Percentiles rank a stretch among this genome's conserved stretches.
phyloP scores from a whole-genome alignment of 2,113 vertebrate species.

The Tragelaphus buxtoni region DNA sequence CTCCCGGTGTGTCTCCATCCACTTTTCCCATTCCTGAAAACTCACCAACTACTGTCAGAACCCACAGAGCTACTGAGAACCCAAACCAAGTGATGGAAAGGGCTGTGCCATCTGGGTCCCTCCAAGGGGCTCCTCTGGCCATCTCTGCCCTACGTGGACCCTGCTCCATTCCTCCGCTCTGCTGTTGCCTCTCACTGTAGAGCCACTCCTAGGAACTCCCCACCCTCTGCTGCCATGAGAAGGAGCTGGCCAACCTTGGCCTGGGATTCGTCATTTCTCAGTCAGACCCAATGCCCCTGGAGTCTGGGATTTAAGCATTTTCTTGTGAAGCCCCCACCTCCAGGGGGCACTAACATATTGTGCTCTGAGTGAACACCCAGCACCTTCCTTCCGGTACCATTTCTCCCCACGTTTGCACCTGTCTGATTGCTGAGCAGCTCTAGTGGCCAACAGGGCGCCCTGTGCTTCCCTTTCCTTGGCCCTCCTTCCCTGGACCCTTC shows the following conservation, averaged over 20 bases:
- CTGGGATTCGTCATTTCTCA: background rate
- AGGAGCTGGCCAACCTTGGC: background rate
- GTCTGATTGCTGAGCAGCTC: background rate
- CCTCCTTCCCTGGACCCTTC: background rate
- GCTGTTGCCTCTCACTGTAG: conserved; percentile 65
- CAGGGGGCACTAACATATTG: too few relatives aligned
- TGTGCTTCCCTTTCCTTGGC: background rate
- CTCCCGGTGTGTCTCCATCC: background rate
- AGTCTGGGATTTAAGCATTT: background rate
- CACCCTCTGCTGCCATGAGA: background rate
- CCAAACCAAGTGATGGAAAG: background rate
- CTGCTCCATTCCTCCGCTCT: conserved; percentile 48
- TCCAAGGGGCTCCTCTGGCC: background rate
- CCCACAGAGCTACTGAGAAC: background rate
- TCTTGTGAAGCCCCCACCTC: background rate
- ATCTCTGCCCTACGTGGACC: background rate
- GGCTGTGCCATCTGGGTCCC: background rate
- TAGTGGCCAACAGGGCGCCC: background rate
- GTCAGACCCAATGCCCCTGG: background rate
- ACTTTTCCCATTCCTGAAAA: background rate
- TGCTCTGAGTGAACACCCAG: background rate
- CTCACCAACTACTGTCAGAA: background rate
- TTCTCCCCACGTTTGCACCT: background rate
- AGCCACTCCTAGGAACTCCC: background rate
- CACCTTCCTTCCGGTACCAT: background rate